phyloP scores from a whole-genome alignment of 2,797 vertebrate species.

The Leptatherina wallacei region DNA sequence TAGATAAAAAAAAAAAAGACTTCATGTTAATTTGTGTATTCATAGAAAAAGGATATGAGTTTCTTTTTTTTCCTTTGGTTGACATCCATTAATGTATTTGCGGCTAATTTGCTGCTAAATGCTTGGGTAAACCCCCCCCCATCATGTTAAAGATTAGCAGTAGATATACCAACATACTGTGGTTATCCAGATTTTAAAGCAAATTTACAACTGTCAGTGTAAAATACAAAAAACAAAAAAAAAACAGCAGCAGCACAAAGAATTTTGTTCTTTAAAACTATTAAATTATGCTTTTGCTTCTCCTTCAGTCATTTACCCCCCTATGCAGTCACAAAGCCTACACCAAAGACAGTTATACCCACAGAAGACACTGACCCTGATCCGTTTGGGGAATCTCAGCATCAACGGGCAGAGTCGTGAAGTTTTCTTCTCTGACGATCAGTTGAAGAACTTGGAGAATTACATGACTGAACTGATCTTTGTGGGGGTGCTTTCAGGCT shows the following conservation, averaged over 20 bases:
- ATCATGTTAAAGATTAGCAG: constrained; percentile 21
- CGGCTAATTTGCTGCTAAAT: constrained; percentile 26
- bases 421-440: constrained; percentile 36
- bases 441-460: constrained; percentile 29
- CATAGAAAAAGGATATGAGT: constrained; percentile 16
- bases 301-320: background rate
- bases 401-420: constrained; percentile 15
- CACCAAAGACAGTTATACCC: background rate
- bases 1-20: background rate
- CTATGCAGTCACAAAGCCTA: background rate
- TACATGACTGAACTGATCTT: constrained; percentile 21
- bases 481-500: constrained; percentile 26
- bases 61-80: background rate
- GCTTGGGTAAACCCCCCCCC: background rate
- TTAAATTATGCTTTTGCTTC: background rate
- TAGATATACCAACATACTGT: constrained; percentile 27
- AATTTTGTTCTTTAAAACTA: background rate
- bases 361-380: background rate
- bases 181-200: constrained; percentile 25
- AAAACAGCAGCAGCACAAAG: background rate
- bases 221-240: background rate
- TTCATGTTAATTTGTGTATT: constrained; percentile 6
- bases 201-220: constrained; percentile 20
- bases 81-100: constrained; percentile 12
- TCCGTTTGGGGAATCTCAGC: constrained; percentile 15